Evolutionary conservation across 2,797 vertebrate genomes (phyloP).

Genomic region (Poliocrania exsul): DNA sequence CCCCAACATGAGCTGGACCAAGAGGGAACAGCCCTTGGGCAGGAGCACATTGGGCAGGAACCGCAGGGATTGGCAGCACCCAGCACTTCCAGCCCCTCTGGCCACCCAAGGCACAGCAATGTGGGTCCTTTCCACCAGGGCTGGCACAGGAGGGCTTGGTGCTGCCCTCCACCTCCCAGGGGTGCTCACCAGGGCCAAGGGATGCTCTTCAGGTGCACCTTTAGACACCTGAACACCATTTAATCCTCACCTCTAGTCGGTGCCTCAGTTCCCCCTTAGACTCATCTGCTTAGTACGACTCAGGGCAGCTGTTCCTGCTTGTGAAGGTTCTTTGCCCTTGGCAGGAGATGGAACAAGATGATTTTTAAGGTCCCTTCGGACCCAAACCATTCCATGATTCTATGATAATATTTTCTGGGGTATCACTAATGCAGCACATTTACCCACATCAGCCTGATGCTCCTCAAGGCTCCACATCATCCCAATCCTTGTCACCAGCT

Average conservation of each 20-base stretch:
- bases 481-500: not conserved
- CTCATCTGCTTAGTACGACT: not conserved
- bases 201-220: not conserved
- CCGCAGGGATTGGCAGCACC: constrained; percentile 33
- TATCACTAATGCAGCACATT: fast-evolving
- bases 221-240: not conserved
- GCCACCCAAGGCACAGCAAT: constrained; percentile 15
- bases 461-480: not conserved
- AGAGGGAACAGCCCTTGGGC: constrained; percentile 31
- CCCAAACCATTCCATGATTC: not conserved
- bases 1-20: constrained; percentile 15
- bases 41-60: constrained; percentile 30
- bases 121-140: constrained; percentile 56
- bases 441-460: too few species aligned
- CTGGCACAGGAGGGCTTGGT: not conserved
- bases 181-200: not conserved
- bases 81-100: constrained; percentile 50
- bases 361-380: not conserved
- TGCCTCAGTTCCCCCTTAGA: not conserved
- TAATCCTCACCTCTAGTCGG: not conserved
- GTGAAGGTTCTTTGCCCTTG: not conserved
- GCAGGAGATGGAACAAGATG: not conserved
- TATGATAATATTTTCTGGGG: not conserved
- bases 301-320: not conserved
- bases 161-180: not conserved